phyloP scores from a whole-genome alignment of 2,113 vertebrate genomes.

The Tyto alba region DNA sequence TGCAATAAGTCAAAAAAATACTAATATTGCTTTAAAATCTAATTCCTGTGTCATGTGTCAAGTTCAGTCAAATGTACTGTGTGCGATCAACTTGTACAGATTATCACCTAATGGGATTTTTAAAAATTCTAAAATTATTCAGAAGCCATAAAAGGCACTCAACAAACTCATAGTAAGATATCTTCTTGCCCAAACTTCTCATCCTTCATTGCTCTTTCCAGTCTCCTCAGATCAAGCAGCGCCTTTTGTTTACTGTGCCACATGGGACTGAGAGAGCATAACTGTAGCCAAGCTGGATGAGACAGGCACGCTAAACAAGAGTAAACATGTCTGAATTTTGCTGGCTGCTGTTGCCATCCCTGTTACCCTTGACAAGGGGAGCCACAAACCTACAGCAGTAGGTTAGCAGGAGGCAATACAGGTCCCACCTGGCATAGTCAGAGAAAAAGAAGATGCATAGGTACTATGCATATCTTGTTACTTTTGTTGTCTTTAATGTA shows the following conservation, averaged over 20 bases:
- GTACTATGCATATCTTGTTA: neutral
- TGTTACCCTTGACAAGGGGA: neutral
- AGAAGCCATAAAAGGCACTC: neutral
- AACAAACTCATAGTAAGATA: neutral
- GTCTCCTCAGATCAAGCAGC: neutral
- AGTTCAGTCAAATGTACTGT: neutral
- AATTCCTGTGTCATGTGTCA: neutral
- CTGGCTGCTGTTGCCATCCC: neutral
- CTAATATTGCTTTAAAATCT: neutral
- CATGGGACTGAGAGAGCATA: rapidly evolving
- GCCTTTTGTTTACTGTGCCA: neutral
- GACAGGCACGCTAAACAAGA: neutral
- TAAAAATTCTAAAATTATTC: neutral
- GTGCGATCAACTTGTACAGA: neutral
- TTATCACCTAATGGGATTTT: neutral
- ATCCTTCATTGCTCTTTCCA: neutral
- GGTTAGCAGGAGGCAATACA: neutral
- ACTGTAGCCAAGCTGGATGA: neutral
- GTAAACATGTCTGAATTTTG: neutral
- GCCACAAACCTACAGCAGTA: neutral
- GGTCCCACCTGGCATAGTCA: neutral
- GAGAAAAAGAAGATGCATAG: neutral
- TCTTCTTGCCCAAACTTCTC: neutral
- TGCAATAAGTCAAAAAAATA: neutral
- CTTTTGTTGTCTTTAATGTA: neutral